Percentiles rank a stretch among this genome's conserved stretches.
Evolutionary conservation across 2,797 vertebrate genomes (phyloP).

Genomic region (Eidolon dupreanum): DNA sequence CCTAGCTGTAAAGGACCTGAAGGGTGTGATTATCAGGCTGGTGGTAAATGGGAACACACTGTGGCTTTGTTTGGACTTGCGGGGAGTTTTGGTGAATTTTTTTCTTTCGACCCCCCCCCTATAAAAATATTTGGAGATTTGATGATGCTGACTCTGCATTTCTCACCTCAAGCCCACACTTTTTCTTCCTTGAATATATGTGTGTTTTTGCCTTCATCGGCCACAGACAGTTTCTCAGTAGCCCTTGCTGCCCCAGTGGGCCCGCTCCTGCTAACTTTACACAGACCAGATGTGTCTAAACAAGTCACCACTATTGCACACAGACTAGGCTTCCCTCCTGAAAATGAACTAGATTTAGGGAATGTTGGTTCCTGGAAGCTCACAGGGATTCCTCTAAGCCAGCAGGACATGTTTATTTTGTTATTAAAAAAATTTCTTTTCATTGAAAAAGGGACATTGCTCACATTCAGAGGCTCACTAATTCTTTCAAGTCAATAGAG

Average conservation of each 20-base stretch:
- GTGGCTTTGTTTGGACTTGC: constrained; percentile 66
- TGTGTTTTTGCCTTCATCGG: constrained; percentile 3
- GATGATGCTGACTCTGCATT: constrained; percentile 53
- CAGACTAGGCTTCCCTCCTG: not conserved
- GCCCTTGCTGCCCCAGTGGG: constrained; percentile 26
- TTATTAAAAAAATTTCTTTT: not conserved
- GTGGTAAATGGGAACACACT: constrained; percentile 65
- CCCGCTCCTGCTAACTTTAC: not conserved
- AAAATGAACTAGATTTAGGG: not conserved
- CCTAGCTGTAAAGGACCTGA: not conserved
- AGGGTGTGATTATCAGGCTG: constrained; percentile 68
- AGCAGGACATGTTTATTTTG: constrained; percentile 63
- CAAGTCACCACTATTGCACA: not conserved
- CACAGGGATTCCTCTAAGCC: constrained; percentile 56
- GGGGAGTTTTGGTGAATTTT: constrained; percentile 42
- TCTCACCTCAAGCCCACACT: constrained; percentile 31
- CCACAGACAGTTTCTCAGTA: constrained; percentile 50
- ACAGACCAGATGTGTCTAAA: constrained; percentile 43
- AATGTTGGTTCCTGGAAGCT: constrained; percentile 64
- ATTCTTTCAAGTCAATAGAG: not conserved
- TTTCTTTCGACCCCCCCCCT: not conserved
- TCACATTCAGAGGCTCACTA: not conserved
- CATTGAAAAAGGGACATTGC: constrained; percentile 42
- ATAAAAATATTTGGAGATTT: constrained; percentile 70
- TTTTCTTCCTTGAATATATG: constrained; percentile 26